phyloP scores from a whole-genome alignment of 1,140 invertebrate species.

The Sarcophaga peregrina region DNA sequence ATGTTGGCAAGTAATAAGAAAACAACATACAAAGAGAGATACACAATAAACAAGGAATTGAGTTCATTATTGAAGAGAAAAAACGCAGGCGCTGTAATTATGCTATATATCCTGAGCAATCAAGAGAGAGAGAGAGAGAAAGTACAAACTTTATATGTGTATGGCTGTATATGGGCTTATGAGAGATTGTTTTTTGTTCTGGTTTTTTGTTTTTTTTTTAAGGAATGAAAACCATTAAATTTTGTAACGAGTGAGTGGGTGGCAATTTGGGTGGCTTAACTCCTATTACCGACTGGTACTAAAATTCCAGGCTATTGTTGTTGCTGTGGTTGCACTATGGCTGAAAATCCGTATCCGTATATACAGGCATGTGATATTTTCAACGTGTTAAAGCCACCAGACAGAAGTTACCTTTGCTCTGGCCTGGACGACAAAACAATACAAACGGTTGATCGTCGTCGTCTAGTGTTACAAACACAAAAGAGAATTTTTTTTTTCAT shows the following conservation, averaged over 20 bases:
- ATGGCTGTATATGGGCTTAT: no score
- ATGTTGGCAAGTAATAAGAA: neutral
- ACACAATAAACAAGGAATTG: neutral
- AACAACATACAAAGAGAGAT: neutral
- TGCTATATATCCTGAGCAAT: no score
- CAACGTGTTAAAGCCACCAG: constrained; percentile 52
- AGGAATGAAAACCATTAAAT: no score
- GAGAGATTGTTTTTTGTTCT: no score
- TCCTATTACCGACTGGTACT: constrained; percentile 45
- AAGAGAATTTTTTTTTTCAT: no score
- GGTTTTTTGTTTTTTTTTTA: no score
- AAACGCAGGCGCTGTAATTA: neutral
- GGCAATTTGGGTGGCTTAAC: constrained; percentile 27
- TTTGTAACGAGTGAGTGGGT: constrained; percentile 24
- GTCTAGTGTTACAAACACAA: constrained; percentile 24
- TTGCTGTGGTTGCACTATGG: constrained; percentile 14
- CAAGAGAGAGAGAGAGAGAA: neutral
- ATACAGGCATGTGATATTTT: constrained; percentile 46
- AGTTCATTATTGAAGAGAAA: neutral
- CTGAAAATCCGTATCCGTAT: constrained; percentile 18
- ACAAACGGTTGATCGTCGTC: constrained; percentile 36
- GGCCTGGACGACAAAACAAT: constrained; percentile 62
- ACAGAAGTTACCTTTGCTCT: constrained; percentile 67
- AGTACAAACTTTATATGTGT: neutral
- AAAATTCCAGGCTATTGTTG: constrained; percentile 56